Percentiles rank a stretch among this genome's conserved stretches.
These are phyloP conservation scores for Dendrocincla fuliginosa DNA, from an alignment of 2,797 vertebrate species.

Conservation along the genomic window DNA sequence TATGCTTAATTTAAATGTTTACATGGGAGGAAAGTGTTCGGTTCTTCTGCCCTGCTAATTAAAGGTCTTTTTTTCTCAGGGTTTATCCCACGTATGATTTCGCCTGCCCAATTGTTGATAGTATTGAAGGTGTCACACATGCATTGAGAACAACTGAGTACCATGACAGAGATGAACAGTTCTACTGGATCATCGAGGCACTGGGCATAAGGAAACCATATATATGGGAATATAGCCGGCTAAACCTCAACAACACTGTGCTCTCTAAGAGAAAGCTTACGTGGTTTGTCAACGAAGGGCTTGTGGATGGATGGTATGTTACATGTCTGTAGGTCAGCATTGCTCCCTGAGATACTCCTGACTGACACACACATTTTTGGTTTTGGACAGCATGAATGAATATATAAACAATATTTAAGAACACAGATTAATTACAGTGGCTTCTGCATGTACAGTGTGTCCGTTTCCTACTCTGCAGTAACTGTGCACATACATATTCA, in stretches of 20 bases:
- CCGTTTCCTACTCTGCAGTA: not conserved
- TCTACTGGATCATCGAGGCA: conserved; percentile 94
- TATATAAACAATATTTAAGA: not conserved
- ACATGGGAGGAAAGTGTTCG: not conserved
- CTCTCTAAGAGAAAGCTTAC: conserved; percentile 98
- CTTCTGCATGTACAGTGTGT: not conserved
- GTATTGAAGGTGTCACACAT: conserved; percentile 94
- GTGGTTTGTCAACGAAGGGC: conserved; percentile 97
- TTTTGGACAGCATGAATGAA: not conserved
- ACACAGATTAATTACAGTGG: not conserved
- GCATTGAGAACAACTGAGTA: conserved; percentile 97
- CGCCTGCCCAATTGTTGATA: conserved; percentile 98
- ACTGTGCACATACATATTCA: not conserved
- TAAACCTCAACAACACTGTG: conserved; percentile 98
- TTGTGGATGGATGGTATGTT: conserved; percentile 95
- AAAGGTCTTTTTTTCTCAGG: conserved; percentile 49
- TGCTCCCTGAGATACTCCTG: not conserved
- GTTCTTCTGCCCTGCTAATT: not conserved
- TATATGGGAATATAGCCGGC: conserved; percentile 95
- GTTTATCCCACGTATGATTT: conserved; percentile 98
- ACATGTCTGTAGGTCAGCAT: not conserved
- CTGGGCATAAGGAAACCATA: conserved; percentile 90
- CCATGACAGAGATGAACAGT: conserved; percentile 96
- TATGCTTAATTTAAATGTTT: not conserved
- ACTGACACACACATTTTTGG: not conserved